phyloP scores from a whole-genome alignment of 2,797 vertebrate genomes.

The Phoeniculus purpureus region DNA sequence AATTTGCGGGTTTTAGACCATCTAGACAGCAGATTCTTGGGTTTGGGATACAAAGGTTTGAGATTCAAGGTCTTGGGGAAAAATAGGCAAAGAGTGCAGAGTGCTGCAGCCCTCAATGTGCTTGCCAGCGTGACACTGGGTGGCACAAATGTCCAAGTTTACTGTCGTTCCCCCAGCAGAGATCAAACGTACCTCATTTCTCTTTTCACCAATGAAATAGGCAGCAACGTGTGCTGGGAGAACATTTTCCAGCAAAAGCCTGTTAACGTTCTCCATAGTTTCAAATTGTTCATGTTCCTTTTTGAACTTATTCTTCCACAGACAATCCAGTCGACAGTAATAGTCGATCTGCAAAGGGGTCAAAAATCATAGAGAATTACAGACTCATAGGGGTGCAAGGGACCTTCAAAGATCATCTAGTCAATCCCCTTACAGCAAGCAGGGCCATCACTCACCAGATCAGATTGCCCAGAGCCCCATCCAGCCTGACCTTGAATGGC shows the following conservation, averaged over 20 bases:
- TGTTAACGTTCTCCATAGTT: conserved; percentile 96
- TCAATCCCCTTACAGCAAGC: too few relatives aligned
- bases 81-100: not conserved
- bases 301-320: conserved; percentile 95
- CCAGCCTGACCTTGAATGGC: too few relatives aligned
- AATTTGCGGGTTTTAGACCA: not conserved
- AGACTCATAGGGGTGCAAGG: too few relatives aligned
- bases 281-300: conserved; percentile 96
- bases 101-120: not conserved
- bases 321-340: conserved; percentile 91
- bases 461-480: too few relatives aligned
- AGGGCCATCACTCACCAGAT: too few relatives aligned
- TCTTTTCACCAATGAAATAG: conserved; percentile 94
- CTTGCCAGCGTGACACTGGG: not conserved
- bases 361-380: not conserved
- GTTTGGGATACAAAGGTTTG: not conserved
- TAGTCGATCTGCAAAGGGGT: conserved; percentile 86
- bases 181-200: conserved; percentile 87
- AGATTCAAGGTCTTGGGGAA: not conserved
- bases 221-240: conserved; percentile 94
- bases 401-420: too few relatives aligned
- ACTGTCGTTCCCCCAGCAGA: not conserved
- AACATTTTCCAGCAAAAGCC: conserved; percentile 95
- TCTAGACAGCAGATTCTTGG: not conserved
- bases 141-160: not conserved